These are phyloP conservation scores for Eclectus roratus DNA, from an alignment of 2,113 vertebrate species.

Conservation along the genomic window DNA sequence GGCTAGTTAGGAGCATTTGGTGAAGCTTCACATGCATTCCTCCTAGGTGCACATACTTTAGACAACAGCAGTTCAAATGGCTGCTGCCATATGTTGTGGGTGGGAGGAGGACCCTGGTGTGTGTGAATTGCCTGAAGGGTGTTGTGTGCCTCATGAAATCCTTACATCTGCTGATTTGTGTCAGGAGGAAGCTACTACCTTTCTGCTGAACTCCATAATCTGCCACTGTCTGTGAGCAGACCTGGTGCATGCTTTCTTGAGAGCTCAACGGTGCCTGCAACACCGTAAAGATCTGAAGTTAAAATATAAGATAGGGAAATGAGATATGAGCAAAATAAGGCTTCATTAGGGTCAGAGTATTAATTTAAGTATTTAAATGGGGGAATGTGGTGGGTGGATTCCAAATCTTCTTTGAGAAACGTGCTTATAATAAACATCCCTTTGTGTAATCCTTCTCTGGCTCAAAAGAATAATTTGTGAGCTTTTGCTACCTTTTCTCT, in stretches of 20 bases:
- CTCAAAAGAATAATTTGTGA: neutral
- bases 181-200: neutral
- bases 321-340: neutral
- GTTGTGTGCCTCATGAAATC: neutral
- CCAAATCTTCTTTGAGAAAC: neutral
- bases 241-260: neutral
- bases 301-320: neutral
- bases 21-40: neutral
- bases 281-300: neutral
- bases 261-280: neutral
- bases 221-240: neutral
- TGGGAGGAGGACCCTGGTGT: too few relatives aligned
- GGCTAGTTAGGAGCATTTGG: neutral
- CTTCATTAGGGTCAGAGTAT: neutral
- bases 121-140: neutral
- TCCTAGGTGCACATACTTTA: neutral
- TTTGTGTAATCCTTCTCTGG: neutral
- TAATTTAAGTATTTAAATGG: neutral
- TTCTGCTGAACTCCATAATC: neutral
- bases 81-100: neutral
- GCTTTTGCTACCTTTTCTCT: neutral
- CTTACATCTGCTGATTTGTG: neutral
- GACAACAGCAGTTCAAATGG: neutral
- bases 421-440: neutral
- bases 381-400: neutral